Conservation (phyloP, 2,113 vertebrate species). For the Fulmarus glacialis region DNA sequence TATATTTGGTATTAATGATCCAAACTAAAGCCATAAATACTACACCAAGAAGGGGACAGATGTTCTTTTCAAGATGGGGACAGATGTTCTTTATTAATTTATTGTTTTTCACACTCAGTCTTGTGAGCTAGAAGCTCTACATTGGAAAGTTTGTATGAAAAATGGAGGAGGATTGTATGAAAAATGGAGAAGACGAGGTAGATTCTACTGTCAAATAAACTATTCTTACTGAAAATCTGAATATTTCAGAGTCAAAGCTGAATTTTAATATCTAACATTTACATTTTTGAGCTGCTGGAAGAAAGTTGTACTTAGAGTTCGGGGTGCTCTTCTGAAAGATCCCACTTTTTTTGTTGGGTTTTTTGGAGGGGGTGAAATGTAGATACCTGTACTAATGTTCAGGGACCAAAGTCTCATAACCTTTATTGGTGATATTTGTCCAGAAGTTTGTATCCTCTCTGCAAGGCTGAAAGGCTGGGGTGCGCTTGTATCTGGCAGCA, state of each 20-base stretch:
- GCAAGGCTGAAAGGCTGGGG: neutral
- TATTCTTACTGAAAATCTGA: neutral
- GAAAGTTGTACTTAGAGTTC: neutral
- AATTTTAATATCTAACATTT: neutral
- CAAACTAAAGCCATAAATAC: neutral
- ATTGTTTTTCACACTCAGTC: neutral
- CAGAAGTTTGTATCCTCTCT: neutral
- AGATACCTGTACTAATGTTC: neutral
- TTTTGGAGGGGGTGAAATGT: neutral
- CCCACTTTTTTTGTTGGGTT: rapidly evolving
- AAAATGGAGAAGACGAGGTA: neutral
- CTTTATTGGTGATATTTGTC: neutral
- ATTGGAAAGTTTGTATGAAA: neutral
- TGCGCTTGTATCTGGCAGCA: neutral
- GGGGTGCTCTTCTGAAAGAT: neutral
- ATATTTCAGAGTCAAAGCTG: neutral
- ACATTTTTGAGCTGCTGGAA: neutral
- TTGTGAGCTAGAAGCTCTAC: neutral
- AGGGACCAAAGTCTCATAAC: neutral
- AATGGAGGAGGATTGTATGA: neutral
- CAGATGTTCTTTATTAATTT: conserved; percentile 20
- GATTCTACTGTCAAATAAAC: neutral
- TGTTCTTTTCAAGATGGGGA: neutral
- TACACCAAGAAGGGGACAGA: neutral
- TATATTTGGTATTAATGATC: neutral